Evolutionary conservation across 64 coral and sea anemone genomes (phyloP), one percentile per base, ranked within the genome.

Genomic region (Acropora tenuis): DNA sequence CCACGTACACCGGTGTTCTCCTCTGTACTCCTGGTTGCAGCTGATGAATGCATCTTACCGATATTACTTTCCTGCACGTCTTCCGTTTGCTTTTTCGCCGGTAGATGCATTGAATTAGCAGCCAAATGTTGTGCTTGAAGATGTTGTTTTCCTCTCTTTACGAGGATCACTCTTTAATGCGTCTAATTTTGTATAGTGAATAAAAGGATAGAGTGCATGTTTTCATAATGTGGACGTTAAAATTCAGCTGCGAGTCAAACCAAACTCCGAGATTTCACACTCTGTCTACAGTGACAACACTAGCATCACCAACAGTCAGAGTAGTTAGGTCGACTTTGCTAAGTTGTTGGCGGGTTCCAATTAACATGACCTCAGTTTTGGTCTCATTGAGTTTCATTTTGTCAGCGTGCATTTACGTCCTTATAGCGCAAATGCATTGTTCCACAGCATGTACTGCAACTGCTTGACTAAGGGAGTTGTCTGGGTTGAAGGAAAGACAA

Each of bases 201-300:
- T 19, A 68, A 86, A 71, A 86, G 41, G 83, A 73, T 86, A 72
- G 83, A 86, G 41, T 86, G n/a, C 83, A 86, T 72, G 83, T 73
- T 86, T 86, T 72, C 41, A 2, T 73, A 72, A 86, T 86, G 83
- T 86, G 83, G 83, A 55, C 52, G 52, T 55, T 55, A 55, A 55
- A 55, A 55, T 55, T 55, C 52, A 55, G 52, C 52, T 55, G 52
- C 9, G 19, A 13, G 30, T 30, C 30, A 30, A 30, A 30, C 30
- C 30, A 30, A 30, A 30, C 30, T 30, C 30, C 30, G 30, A 83
- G 80, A 83, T 83, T 65, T 83, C 55, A 55, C 57, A n/a, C 80
- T 55, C 63, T 63, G 52, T 86, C 66, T 69, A 86, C 82, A 86
- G 11, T 73, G 66, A 41, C 46, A 86, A 69, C 82, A 86, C 40